Base-by-base conservation (phyloP, 2,797 vertebrate genomes). In the Malacoraja senta region DNA sequence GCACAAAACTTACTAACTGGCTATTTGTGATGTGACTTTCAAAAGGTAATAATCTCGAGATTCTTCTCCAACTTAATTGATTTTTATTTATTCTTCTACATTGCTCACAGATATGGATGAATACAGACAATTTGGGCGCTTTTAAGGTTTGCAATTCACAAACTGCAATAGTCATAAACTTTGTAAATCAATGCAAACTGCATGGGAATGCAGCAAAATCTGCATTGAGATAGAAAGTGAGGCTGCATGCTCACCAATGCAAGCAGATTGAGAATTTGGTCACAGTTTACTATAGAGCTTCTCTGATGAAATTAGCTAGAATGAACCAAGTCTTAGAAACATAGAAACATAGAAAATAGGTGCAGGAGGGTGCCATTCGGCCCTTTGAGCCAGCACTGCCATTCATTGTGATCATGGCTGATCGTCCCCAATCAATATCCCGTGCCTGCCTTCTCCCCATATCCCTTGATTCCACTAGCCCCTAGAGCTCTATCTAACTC, bases 1-100 rank as follows among this genome's bases (percentile, higher is more conserved):
- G 72, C 35, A 44, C 26, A 92, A 44, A 68, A 65, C n/a, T 2
- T 88, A 88, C 32, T 65, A 88, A 68, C 44, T 53, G 24, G 72
- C 38, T 92, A 74, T 92, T 92, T 76, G 90, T 92, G 44, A 76
- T 92, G 44, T 53, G 71, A 19, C 71, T 53, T 76, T 29, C 29
- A 76, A 26, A 76, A n/a, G 38, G 24, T 68, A 72, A 74, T 61
- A 12, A 61, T 84, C 26, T n/a, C 12, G 24, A 68, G 63, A 76
- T 76, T 58, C 38, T 74, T 76, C 90, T 76, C 68, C 68, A 53
- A 76, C 35, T 38, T 72, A 17, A 35, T 76, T 92, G 84, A 76
- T 71, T 92, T 71, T 53, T 26, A 58, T 24, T 8, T 4, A 53
- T 21, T 68, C 29, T 92, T 10, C 38, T 1, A 10, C 21, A 65